Base-by-base conservation (phyloP, 2,113 vertebrate species). In the Corythornis vintsioides region DNA sequence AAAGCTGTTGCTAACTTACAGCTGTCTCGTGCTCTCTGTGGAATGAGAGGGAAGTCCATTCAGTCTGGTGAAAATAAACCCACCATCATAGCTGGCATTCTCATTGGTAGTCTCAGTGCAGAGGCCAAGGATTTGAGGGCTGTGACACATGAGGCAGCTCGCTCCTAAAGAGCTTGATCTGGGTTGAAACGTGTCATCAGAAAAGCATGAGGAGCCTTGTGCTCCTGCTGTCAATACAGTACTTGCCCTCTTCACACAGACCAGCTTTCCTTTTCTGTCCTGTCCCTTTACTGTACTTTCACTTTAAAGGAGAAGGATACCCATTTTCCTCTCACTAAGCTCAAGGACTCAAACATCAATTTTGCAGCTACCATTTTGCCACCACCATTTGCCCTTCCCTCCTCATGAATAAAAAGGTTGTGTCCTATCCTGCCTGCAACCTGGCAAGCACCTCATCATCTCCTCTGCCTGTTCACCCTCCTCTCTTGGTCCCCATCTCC, bases 31-130 rank as follows among this genome's bases (percentile, higher is more conserved):
- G 96, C 95, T 96, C 95, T 94, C 94, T 96, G 48, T 94, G 95
- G 96, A 95, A 96, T 96, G 94, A 92, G 87, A 96, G 94, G 92
- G 94, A 96, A 95, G 92, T 94, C 96, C 91, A 95, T 96, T 96
- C 95, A 96, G 94, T 92, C 92, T 94, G 90, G 95, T 96, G 96
- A 96, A 96, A 96, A 96, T 95, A 96, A 96, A 96, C 87, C 92
- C 82, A 85, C 78, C 75, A 84, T 88, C 96, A 96, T 96, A 96
- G 95, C 87, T 96, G 92, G 91, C 96, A 96, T 96, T 96, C 94
- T 95, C 91, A 26, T 89, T 96, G 95, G 95, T 66, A 96, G 91
- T 71, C 94, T 96, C 94, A 87, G 91, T 79, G 82, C 90, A 63
- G 92, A 95, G 92, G 92, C 95, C 94, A 96, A 95, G 92, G 95